A percentile compares a stretch with the other conserved stretches of the same genome.
These are phyloP conservation scores for Cynoglossus semilaevis DNA, from an alignment of 2,113 vertebrate species.

Conservation along the genomic window DNA sequence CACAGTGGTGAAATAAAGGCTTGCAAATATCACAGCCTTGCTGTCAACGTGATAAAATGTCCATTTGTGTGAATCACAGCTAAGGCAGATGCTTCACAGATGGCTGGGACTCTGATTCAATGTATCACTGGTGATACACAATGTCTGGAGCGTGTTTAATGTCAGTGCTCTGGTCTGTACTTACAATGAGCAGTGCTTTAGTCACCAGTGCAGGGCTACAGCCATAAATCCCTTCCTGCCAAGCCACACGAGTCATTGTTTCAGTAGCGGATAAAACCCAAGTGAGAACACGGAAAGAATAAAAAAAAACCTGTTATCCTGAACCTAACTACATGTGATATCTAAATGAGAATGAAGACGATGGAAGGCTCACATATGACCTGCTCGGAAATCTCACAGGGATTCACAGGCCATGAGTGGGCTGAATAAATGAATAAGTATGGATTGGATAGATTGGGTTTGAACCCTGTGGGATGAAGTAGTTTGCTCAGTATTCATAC, in stretches of 20 bases:
- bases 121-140: slow-evolving; percentile 48
- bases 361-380: slow-evolving; percentile 51
- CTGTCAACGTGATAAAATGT: slow-evolving; percentile 25
- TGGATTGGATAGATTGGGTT: slow-evolving; percentile 51
- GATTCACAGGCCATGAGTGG: slow-evolving; percentile 40
- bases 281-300: slow-evolving; percentile 4
- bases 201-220: slow-evolving; percentile 24
- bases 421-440: slow-evolving; percentile 66
- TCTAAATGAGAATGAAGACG: slow-evolving; percentile 46
- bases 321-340: slow-evolving; percentile 34
- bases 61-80: slow-evolving; percentile 42
- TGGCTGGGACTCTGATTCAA: slow-evolving; percentile 31
- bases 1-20: slow-evolving; percentile 11
- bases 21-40: slow-evolving; percentile 29
- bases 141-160: slow-evolving; percentile 50
- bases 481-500: slow-evolving; percentile 62
- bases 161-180: slow-evolving; percentile 22
- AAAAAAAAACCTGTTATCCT: slow-evolving; percentile 5
- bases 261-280: slow-evolving; percentile 7
- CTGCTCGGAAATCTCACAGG: slow-evolving; percentile 20
- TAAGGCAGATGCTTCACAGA: slow-evolving; percentile 62
- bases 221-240: slow-evolving; percentile 10
- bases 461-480: slow-evolving; percentile 54
- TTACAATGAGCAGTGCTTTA: slow-evolving; percentile 41
- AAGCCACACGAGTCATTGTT: neutral